Conservation (phyloP, 2,888 invertebrate species). For the Zhengitettix transpicula region DNA sequence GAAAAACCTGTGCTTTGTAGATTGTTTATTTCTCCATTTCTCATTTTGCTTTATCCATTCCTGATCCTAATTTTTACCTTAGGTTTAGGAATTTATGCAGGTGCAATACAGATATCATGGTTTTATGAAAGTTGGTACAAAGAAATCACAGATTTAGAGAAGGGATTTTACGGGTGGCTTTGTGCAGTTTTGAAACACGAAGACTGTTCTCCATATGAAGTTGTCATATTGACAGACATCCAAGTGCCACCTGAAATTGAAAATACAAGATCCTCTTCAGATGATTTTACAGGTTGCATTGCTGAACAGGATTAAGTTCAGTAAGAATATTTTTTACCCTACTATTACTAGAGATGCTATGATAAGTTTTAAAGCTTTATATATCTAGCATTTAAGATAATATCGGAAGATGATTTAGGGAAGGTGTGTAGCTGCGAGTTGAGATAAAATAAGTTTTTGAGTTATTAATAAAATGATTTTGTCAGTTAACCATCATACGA, state of each 20-base stretch:
- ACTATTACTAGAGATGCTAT: too few relatives aligned
- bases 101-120: slow-evolving; percentile 49
- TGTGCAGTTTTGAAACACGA: slow-evolving; percentile 47
- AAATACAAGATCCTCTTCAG: slow-evolving; percentile 24
- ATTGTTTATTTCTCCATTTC: slow-evolving; percentile 44
- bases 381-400: too few relatives aligned
- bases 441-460: too few relatives aligned
- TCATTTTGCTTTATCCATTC: slow-evolving; percentile 52
- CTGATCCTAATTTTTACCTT: slow-evolving; percentile 46
- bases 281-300: slow-evolving; percentile 17
- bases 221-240: slow-evolving; percentile 41
- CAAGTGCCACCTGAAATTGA: slow-evolving; percentile 9
- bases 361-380: too few relatives aligned
- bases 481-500: too few relatives aligned
- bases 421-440: too few relatives aligned
- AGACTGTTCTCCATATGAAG: slow-evolving; percentile 60
- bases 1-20: slow-evolving; percentile 44
- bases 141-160: slow-evolving; percentile 56
- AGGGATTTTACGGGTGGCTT: slow-evolving; percentile 64
- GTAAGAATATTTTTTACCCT: too few relatives aligned
- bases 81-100: slow-evolving; percentile 48
- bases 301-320: too few relatives aligned
- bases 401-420: too few relatives aligned
- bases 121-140: slow-evolving; percentile 50
- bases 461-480: too few relatives aligned